Percentiles rank a stretch among this genome's conserved stretches.
These are phyloP conservation scores for Columbina picui DNA, from an alignment of 2,113 vertebrate genomes.

Conservation along the genomic window DNA sequence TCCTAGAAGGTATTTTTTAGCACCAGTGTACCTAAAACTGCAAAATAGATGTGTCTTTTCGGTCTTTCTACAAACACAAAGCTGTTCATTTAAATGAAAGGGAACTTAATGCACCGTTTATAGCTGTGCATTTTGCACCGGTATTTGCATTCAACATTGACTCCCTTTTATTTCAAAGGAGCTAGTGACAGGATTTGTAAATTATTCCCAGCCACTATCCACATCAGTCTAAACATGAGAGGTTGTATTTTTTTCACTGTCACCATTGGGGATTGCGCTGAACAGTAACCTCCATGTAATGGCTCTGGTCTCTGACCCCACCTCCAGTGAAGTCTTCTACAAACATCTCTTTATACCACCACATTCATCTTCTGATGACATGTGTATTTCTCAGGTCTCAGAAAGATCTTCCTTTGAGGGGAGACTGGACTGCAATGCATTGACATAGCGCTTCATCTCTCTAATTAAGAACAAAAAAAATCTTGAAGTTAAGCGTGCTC, in stretches of 20 bases:
- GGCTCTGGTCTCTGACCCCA: constrained; percentile 53
- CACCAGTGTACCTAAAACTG: constrained; percentile 1
- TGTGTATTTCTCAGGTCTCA: not conserved
- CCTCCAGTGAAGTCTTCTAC: constrained; percentile 19
- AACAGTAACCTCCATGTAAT: constrained; percentile 44
- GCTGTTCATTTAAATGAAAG: constrained; percentile 48
- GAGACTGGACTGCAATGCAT: not conserved
- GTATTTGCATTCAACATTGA: constrained; percentile 18
- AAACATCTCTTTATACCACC: not conserved
- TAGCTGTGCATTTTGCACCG: constrained; percentile 3
- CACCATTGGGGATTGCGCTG: constrained; percentile 13
- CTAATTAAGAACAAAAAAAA: not conserved
- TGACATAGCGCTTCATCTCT: not conserved
- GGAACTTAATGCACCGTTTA: constrained; percentile 14
- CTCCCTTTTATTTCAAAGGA: constrained; percentile 30
- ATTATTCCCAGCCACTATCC: constrained; percentile 10
- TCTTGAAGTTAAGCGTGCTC: not conserved
- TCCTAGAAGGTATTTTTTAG: constrained; percentile 46
- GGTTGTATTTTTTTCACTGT: not conserved
- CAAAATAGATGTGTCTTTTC: constrained; percentile 23
- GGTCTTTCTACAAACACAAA: constrained; percentile 16
- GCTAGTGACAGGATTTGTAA: constrained; percentile 29
- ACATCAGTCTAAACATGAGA: not conserved
- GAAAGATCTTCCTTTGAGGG: not conserved
- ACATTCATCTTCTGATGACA: constrained; percentile 21